These are phyloP conservation scores for Campoletis sonorensis DNA, from an alignment of 1,140 invertebrate species.

Conservation along the genomic window DNA sequence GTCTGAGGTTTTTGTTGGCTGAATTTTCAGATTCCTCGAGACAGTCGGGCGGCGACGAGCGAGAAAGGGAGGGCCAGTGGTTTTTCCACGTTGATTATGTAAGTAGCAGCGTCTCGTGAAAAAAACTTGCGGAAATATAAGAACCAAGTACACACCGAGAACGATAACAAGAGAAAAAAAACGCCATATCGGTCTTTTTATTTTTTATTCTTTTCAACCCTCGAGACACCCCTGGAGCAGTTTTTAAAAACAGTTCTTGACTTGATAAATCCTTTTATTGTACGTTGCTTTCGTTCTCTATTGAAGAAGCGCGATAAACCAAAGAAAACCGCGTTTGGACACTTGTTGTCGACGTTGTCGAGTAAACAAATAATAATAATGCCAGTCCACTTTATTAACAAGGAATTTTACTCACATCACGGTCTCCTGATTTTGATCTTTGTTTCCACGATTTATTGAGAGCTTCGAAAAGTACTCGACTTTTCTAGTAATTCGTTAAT, in stretches of 20 bases:
- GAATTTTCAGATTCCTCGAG: neutral
- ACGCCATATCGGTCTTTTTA: neutral
- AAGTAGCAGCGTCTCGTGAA: neutral
- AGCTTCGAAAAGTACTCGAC: no score
- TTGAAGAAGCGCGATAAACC: no score
- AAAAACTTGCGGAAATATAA: neutral
- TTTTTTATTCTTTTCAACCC: neutral
- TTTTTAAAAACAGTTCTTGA: neutral
- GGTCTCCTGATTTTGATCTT: no score
- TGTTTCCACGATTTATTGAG: no score
- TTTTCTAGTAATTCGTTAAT: no score
- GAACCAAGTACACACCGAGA: neutral
- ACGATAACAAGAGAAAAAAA: neutral
- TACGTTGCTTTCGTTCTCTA: no score
- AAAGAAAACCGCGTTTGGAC: no score
- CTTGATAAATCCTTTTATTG: no score
- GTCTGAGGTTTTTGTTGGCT: constrained; percentile 23
- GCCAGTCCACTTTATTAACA: no score
- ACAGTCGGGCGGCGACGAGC: neutral
- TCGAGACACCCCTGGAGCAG: neutral
- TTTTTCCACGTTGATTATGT: neutral
- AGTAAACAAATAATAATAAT: no score
- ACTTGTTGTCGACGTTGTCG: no score
- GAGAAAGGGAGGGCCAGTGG: neutral
- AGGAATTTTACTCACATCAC: no score